Percentiles rank a stretch among this genome's conserved stretches.
phyloP scores from a whole-genome alignment of 2,797 vertebrate species.

The Phrynocephalus guinanensis region DNA sequence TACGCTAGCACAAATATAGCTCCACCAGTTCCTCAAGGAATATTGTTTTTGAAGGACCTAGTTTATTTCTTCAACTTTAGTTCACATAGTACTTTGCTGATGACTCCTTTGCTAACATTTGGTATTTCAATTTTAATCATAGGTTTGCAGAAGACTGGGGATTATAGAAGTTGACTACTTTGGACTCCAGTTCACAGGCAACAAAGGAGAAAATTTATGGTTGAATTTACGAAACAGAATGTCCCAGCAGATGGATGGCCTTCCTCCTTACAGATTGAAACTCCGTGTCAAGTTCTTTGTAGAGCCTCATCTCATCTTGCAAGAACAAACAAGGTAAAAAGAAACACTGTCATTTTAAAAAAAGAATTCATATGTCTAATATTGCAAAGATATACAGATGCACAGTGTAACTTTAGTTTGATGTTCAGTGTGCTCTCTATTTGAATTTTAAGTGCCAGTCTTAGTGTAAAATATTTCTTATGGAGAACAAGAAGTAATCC shows the following conservation, averaged over 20 bases:
- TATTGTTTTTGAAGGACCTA: neutral
- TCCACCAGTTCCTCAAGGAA: neutral
- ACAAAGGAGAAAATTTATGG: slow-evolving; percentile 97
- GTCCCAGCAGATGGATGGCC: slow-evolving; percentile 96
- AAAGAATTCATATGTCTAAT: too few relatives aligned
- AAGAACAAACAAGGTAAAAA: slow-evolving; percentile 94
- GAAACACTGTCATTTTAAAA: slow-evolving; percentile 2
- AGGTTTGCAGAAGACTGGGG: slow-evolving; percentile 96
- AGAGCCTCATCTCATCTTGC: slow-evolving; percentile 96
- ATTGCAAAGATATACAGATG: neutral
- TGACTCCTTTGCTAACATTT: neutral
- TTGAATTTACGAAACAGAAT: slow-evolving; percentile 98
- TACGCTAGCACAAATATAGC: neutral
- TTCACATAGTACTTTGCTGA: neutral
- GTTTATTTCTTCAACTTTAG: neutral
- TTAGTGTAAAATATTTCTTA: neutral
- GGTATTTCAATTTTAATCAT: slow-evolving; percentile 59
- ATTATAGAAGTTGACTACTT: slow-evolving; percentile 99
- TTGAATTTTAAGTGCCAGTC: neutral
- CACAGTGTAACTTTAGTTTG: accelerated
- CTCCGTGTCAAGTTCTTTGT: slow-evolving; percentile 98
- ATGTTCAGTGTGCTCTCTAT: neutral
- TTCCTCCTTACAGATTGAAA: slow-evolving; percentile 91
- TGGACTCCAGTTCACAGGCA: slow-evolving; percentile 95
- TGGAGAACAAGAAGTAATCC: neutral